Conservation (phyloP, 2,888 invertebrate species). For the Gonocerus acuteangulatus region DNA sequence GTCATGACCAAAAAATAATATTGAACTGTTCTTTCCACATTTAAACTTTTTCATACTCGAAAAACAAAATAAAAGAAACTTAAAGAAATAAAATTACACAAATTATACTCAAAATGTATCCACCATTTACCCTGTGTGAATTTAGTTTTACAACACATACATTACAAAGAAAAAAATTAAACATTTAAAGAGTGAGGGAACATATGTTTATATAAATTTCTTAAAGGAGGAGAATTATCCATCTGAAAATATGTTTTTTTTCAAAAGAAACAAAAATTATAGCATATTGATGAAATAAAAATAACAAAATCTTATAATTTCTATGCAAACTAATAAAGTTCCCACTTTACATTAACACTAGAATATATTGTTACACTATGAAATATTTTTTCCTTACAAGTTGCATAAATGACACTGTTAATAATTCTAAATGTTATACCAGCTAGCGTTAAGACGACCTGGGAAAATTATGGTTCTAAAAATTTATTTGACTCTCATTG, state of each 20-base stretch:
- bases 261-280: neutral
- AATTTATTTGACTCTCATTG: too few relatives aligned
- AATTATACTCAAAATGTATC: conserved; percentile 12
- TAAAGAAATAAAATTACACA: conserved; percentile 7
- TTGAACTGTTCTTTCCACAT: conserved; percentile 7
- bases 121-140: conserved; percentile 14
- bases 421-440: conserved; percentile 19
- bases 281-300: too few relatives aligned
- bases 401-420: conserved; percentile 17
- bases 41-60: neutral
- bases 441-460: conserved; percentile 19
- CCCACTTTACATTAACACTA: conserved; percentile 13
- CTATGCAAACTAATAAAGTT: conserved; percentile 17
- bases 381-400: conserved; percentile 11
- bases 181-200: conserved; percentile 9
- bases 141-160: conserved; percentile 17
- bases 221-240: conserved; percentile 4
- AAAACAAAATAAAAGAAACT: conserved; percentile 1
- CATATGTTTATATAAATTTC: neutral
- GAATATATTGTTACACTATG: conserved; percentile 14
- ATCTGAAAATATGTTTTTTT: conserved; percentile 3
- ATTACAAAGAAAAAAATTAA: neutral
- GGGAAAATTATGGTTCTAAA: conserved; percentile 4
- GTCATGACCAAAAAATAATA: conserved; percentile 9
- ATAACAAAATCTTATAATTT: conserved; percentile 7